A percentile compares a stretch with the other conserved stretches of the same genome.
Conservation (phyloP, 2,797 vertebrate species). For the Gambusia yucatana region DNA sequence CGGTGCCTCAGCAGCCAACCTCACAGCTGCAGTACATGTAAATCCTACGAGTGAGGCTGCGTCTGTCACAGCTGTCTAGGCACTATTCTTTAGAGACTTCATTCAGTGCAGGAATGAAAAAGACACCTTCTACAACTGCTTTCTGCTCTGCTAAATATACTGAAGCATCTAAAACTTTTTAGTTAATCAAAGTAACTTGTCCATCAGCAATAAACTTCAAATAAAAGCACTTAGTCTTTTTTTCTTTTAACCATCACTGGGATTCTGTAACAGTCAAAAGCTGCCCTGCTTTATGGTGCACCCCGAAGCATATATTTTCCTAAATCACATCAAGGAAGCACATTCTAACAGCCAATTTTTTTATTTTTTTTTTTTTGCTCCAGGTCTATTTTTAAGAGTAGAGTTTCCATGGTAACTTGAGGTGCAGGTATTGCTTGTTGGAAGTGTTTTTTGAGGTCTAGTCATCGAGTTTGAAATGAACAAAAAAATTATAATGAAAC, state of each 20-base stretch:
- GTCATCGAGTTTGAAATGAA: slow-evolving; percentile 67
- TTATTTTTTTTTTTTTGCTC: slow-evolving; percentile 55
- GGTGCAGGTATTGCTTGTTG: slow-evolving; percentile 74
- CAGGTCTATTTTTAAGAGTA: slow-evolving; percentile 81
- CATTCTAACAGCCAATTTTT: slow-evolving; percentile 49
- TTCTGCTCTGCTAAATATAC: slow-evolving; percentile 57
- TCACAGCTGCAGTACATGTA: slow-evolving; percentile 49
- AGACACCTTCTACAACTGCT: slow-evolving; percentile 34
- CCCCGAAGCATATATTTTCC: slow-evolving; percentile 62
- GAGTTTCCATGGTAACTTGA: slow-evolving; percentile 82
- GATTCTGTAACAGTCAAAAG: slow-evolving; percentile 49
- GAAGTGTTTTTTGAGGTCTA: slow-evolving; percentile 73
- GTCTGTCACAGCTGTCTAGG: slow-evolving; percentile 66
- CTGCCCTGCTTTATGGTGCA: slow-evolving; percentile 55
- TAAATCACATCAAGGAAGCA: slow-evolving; percentile 70
- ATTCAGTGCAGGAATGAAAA: slow-evolving; percentile 42
- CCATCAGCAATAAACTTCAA: slow-evolving; percentile 32
- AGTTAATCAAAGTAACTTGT: slow-evolving; percentile 46
- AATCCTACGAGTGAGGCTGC: slow-evolving; percentile 60
- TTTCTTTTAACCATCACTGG: slow-evolving; percentile 21
- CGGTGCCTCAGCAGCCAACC: slow-evolving; percentile 42
- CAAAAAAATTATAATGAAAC: slow-evolving; percentile 58
- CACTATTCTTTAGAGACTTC: slow-evolving; percentile 45
- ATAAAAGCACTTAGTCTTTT: slow-evolving; percentile 25
- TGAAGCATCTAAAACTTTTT: slow-evolving; percentile 40